Evolutionary conservation across 2,113 vertebrate genomes (phyloP).

Genomic region (Tetrax tetrax): DNA sequence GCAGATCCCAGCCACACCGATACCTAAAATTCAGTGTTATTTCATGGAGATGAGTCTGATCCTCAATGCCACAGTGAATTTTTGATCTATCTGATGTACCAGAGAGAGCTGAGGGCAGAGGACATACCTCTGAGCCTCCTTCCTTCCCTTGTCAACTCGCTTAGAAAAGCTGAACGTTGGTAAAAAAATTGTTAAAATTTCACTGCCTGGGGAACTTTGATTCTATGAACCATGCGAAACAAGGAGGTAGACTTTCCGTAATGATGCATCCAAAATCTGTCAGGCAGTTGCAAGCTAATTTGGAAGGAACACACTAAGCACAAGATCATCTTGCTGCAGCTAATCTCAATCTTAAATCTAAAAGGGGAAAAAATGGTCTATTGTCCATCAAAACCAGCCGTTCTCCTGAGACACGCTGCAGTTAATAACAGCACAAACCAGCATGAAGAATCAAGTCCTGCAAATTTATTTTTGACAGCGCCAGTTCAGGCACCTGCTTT

Average conservation of each 20-base stretch:
- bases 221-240: not conserved
- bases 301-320: not conserved
- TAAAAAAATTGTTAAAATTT: not conserved
- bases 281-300: not conserved
- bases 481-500: not conserved
- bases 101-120: fast-evolving
- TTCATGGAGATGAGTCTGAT: not conserved
- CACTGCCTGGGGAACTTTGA: not conserved
- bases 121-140: not conserved
- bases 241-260: not conserved
- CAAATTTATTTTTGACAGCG: conserved; percentile 24
- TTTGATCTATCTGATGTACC: not conserved
- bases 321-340: not conserved
- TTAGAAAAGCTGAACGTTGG: not conserved
- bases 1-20: fast-evolving
- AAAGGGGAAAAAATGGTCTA: not conserved
- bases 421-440: not conserved
- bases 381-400: not conserved
- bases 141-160: not conserved
- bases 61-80: not conserved
- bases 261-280: not conserved
- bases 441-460: not conserved
- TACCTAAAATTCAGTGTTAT: not conserved
- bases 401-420: not conserved
- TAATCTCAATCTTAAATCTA: not conserved